These are phyloP conservation scores for Machimus atricapillus DNA, from an alignment of 2,888 invertebrate genomes.

Conservation along the genomic window DNA sequence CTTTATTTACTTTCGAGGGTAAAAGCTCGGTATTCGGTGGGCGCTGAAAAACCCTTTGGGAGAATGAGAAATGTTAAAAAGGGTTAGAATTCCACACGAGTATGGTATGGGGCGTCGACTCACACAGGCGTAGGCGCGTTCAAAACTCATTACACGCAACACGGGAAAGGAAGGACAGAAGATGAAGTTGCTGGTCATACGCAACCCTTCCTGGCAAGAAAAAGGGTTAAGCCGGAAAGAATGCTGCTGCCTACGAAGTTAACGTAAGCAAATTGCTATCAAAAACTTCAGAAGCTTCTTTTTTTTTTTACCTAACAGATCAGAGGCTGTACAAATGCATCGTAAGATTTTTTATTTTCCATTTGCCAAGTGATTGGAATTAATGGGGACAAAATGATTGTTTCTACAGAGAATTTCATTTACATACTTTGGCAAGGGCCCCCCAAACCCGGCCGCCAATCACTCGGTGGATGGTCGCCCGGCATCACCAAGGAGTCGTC, in stretches of 20 bases:
- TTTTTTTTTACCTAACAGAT: not conserved
- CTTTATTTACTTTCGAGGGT: constrained; percentile 44
- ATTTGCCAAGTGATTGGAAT: not conserved
- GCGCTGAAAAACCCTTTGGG: not conserved
- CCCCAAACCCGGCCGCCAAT: not conserved
- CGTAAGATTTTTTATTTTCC: not conserved
- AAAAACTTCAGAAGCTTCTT: not conserved
- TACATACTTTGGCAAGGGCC: not conserved
- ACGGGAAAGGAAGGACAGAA: not conserved
- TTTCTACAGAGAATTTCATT: constrained; percentile 9
- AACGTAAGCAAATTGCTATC: not conserved
- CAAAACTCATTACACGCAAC: not conserved
- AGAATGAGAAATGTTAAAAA: constrained; percentile 26
- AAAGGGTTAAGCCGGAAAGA: not conserved
- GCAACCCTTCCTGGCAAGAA: not conserved
- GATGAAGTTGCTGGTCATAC: not conserved
- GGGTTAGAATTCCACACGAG: constrained; percentile 28
- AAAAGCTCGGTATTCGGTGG: constrained; percentile 4
- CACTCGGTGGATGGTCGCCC: not conserved
- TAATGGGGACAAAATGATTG: constrained; percentile 2
- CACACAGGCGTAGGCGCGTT: not conserved
- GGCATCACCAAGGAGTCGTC: not conserved
- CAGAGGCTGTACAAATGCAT: not conserved
- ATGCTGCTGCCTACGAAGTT: not conserved
- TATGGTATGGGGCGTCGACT: not conserved